These are phyloP conservation scores for Girardinus metallicus DNA, from an alignment of 2,797 vertebrate species.

Conservation along the genomic window DNA sequence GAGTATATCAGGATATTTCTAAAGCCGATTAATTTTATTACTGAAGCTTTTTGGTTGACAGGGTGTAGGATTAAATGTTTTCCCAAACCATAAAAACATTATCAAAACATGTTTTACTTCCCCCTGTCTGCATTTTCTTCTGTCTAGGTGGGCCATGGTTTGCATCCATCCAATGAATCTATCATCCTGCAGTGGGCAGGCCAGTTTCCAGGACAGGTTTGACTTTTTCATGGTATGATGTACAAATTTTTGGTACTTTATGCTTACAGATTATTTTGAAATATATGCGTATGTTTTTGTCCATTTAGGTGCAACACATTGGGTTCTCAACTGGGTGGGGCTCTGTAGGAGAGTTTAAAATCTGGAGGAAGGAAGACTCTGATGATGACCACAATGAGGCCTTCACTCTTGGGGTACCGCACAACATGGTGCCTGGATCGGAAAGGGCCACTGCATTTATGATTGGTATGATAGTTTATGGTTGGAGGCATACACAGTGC, in stretches of 20 bases:
- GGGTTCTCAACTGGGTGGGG: conserved; percentile 98
- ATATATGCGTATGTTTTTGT: neutral
- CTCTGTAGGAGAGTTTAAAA: conserved; percentile 93
- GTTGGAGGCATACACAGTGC: neutral
- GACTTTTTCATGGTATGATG: conserved; percentile 23
- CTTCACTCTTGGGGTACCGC: conserved; percentile 92
- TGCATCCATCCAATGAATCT: conserved; percentile 86
- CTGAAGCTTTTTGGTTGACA: conserved; percentile 21
- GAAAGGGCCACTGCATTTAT: conserved; percentile 90
- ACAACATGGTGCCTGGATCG: conserved; percentile 92
- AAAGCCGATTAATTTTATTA: conserved; percentile 40
- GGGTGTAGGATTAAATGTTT: conserved; percentile 11
- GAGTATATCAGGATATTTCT: conserved; percentile 24
- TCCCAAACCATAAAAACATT: neutral
- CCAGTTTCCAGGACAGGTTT: conserved; percentile 80
- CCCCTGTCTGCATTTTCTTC: conserved; percentile 25
- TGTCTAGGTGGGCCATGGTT: conserved; percentile 88
- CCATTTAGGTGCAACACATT: conserved; percentile 84
- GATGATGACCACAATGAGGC: conserved; percentile 97
- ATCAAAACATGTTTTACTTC: neutral
- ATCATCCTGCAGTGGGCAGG: conserved; percentile 87
- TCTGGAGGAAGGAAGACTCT: conserved; percentile 93
- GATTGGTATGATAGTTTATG: conserved; percentile 82
- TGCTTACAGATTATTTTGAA: neutral
- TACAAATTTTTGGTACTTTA: neutral